phyloP scores from a whole-genome alignment of 2,113 vertebrate genomes.

The Rhinolophus ferrumequinum region DNA sequence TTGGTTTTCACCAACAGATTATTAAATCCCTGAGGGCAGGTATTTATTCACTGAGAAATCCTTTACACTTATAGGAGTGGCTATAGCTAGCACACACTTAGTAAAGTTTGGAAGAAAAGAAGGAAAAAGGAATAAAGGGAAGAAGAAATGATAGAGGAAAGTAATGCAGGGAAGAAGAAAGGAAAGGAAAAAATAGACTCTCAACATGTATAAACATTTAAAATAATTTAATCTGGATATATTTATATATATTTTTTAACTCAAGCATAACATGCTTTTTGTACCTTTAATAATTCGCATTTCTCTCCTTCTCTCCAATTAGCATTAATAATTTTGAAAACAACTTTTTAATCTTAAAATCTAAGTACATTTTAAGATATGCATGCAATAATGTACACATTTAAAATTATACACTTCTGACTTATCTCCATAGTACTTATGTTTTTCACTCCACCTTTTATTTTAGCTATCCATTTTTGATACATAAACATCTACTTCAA shows the following conservation, averaged over 20 bases:
- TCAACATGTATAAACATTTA: neutral
- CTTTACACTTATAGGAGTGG: neutral
- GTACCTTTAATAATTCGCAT: neutral
- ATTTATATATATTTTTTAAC: neutral
- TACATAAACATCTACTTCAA: neutral
- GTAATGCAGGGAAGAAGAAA: neutral
- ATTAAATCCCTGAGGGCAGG: neutral
- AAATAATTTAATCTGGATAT: neutral
- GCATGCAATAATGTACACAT: neutral
- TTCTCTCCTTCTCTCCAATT: neutral
- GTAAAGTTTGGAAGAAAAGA: too few species aligned
- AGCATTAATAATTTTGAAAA: neutral
- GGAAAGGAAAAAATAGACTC: neutral
- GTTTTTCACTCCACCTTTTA: neutral
- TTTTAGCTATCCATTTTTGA: neutral
- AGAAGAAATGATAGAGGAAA: too few species aligned
- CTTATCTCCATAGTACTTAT: neutral
- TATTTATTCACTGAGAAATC: neutral
- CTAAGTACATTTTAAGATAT: neutral
- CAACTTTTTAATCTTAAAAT: neutral
- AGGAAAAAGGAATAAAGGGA: too few species aligned
- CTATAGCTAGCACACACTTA: neutral
- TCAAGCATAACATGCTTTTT: neutral
- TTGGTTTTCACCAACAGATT: neutral
- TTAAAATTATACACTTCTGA: neutral